Evolutionary conservation across 2,113 vertebrate genomes (phyloP), one percentile per base, ranked within the genome.

Genomic region (Candoia aspera): DNA sequence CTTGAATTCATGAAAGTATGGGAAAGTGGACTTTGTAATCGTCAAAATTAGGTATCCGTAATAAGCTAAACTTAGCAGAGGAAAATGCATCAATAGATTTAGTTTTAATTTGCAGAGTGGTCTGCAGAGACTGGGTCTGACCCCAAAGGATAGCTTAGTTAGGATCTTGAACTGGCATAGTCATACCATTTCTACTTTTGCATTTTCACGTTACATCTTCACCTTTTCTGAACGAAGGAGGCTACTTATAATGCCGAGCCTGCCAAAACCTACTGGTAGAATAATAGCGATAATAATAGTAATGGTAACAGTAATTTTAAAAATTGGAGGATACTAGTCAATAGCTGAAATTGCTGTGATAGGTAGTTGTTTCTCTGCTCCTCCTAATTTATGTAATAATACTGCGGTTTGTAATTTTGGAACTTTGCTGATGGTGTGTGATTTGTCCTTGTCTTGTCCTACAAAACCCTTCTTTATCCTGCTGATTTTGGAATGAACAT

Each of bases 401-500:
- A 57, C 95, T 95, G 93, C 58, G 0, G 8, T 95, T 94, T 93
- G 90, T 97, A 89, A 93, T 49, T 88, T 93, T 8, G 96, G 93
- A 95, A 86, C 79, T 93, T 90, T 93, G 55, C 83, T 93, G 1
- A 92, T 96, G 95, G 95, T 46, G 6, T 89, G 95, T 90, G 94
- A 89, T 95, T 92, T 97, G 85, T 97, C 89, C 95, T 93, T 95
- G 87, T 58, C 91, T 89, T 87, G 94, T 96, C 86, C 91, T 93
- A 91, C 29, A 23, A 95, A 96, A 95, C 90, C 90, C 59, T 54
- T 96, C 95, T 96, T 92, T 91, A 90, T 84, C 23, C 93, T 95
- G 88, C 83, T 85, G 58, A 85, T 85, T 93, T 88, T 94, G 95
- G 91, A 96, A 95, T 90, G 59, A 95, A 90, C 90, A 90, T 97